These are phyloP conservation scores for Alviniconcha strummeri DNA, from an alignment of 2,888 invertebrate genomes.

Conservation along the genomic window DNA sequence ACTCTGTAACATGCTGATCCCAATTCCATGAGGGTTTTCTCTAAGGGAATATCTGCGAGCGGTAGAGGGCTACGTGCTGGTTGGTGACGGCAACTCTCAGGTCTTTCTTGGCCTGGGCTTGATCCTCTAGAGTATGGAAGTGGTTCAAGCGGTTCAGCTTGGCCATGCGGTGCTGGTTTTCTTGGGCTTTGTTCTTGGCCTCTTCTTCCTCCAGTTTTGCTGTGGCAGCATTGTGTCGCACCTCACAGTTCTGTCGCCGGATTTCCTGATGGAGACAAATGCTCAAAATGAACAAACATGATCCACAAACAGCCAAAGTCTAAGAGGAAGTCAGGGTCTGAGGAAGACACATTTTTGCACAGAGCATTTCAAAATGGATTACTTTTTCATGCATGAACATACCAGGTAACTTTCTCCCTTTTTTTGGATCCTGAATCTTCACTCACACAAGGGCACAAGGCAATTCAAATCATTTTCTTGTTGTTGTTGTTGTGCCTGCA, in stretches of 20 bases:
- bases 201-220: constrained; percentile 55
- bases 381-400: too few species aligned
- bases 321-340: too few species aligned
- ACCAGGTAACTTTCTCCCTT: too few species aligned
- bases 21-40: background rate
- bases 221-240: constrained; percentile 51
- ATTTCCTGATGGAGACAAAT: constrained; percentile 49
- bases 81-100: constrained; percentile 54
- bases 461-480: too few species aligned
- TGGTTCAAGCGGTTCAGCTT: constrained; percentile 57
- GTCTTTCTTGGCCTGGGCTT: constrained; percentile 59
- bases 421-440: too few species aligned
- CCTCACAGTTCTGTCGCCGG: constrained; percentile 53
- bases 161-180: constrained; percentile 52
- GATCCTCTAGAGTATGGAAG: constrained; percentile 56
- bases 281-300: background rate
- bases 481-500: too few species aligned
- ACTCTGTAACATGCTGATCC: too few species aligned
- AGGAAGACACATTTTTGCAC: too few species aligned
- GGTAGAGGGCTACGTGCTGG: constrained; percentile 55
- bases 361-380: too few species aligned
- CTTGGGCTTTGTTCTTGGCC: constrained; percentile 36
- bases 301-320: too few species aligned
- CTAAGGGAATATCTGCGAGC: constrained; percentile 53
- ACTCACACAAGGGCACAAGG: too few species aligned